A percentile compares a stretch with the other conserved stretches of the same genome.
phyloP scores from a whole-genome alignment of 2,113 vertebrate species.

The Lampris megalopsis region DNA sequence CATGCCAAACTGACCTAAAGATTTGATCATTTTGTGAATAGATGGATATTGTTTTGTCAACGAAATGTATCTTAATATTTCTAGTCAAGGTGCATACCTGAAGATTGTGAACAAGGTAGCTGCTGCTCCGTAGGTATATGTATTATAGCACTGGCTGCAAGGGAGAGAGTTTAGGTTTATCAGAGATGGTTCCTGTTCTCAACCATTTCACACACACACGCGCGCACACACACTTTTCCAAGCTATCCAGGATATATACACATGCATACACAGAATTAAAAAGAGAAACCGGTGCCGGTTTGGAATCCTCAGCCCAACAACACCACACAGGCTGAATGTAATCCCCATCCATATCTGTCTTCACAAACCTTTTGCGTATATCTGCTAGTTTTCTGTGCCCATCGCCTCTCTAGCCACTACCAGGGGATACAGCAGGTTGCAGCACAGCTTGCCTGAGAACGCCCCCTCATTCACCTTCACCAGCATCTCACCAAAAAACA shows the following conservation, averaged over 20 bases:
- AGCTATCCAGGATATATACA: too few species aligned
- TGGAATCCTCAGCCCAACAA: too few species aligned
- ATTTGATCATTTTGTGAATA: slow-evolving; percentile 55
- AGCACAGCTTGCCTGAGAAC: background rate
- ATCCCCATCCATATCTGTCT: too few species aligned
- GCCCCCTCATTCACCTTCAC: slow-evolving; percentile 13
- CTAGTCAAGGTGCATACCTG: slow-evolving; percentile 52
- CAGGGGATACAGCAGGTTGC: background rate
- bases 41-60: slow-evolving; percentile 49
- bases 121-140: slow-evolving; percentile 45
- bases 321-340: too few species aligned
- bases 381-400: background rate
- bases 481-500: slow-evolving; percentile 33
- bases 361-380: too few species aligned
- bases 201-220: background rate
- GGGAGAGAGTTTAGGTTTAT: slow-evolving; percentile 8
- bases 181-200: slow-evolving; percentile 5
- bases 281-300: too few species aligned
- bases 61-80: slow-evolving; percentile 40
- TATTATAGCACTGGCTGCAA: slow-evolving; percentile 30
- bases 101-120: slow-evolving; percentile 47
- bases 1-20: slow-evolving; percentile 55
- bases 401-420: background rate
- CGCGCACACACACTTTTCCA: background rate
- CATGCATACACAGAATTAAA: too few species aligned